phyloP scores from a whole-genome alignment of 2,113 vertebrate species.

The Hemichromis elongatus region DNA sequence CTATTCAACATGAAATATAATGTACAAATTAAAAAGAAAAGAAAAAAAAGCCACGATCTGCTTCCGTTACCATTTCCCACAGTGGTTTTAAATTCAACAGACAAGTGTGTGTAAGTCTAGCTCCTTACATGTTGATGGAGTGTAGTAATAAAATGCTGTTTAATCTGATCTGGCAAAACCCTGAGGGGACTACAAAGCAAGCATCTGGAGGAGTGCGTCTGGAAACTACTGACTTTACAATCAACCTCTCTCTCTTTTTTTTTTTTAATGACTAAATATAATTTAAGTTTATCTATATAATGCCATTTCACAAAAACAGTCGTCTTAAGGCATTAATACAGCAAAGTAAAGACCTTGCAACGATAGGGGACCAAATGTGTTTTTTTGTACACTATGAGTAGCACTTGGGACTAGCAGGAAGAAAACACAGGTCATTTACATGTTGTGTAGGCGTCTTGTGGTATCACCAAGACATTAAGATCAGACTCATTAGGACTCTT shows the following conservation, averaged over 20 bases:
- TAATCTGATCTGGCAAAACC: not conserved
- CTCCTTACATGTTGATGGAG: not conserved
- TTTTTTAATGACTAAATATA: not conserved
- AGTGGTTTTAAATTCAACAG: not conserved
- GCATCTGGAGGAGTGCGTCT: not conserved
- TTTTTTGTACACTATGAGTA: too few relatives aligned
- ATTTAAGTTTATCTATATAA: not conserved
- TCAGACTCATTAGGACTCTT: not conserved
- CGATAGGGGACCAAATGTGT: too few relatives aligned
- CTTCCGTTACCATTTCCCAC: too few relatives aligned
- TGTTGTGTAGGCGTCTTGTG: not conserved
- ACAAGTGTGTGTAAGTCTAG: not conserved
- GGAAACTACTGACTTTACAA: not conserved
- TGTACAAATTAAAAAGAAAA: too few relatives aligned
- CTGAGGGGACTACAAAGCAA: not conserved
- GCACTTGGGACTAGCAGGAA: not conserved
- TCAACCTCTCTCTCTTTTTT: not conserved
- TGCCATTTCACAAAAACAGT: not conserved
- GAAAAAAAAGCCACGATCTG: too few relatives aligned
- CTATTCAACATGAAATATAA: not conserved
- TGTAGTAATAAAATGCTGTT: not conserved
- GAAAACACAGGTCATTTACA: not conserved
- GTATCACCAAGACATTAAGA: not conserved
- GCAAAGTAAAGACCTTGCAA: not conserved
- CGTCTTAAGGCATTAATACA: not conserved